Conservation (phyloP, 2,797 vertebrate species). For the Ibycter americanus region DNA sequence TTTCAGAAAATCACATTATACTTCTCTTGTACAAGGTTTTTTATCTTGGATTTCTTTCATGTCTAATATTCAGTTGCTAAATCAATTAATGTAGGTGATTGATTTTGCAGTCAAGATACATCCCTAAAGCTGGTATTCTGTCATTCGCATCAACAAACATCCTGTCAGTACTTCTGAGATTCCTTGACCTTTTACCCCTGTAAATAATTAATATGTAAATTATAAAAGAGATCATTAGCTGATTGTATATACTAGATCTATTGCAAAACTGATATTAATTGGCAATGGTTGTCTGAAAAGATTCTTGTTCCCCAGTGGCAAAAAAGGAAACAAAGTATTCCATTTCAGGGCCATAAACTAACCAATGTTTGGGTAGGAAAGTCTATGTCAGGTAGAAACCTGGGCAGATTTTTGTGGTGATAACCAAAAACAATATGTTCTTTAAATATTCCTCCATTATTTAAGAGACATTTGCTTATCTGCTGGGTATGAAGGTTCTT, state of each 20-base stretch:
- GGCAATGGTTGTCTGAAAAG: neutral
- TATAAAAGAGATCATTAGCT: neutral
- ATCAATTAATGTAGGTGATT: conserved; percentile 12
- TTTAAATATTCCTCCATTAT: neutral
- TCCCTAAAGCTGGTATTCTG: neutral
- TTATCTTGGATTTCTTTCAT: neutral
- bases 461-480: neutral
- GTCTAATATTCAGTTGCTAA: neutral
- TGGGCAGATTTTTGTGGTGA: neutral
- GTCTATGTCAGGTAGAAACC: neutral
- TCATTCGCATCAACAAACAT: neutral
- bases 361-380: neutral
- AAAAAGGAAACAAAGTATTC: neutral
- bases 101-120: neutral
- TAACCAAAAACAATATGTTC: neutral
- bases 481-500: neutral
- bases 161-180: neutral
- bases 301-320: neutral
- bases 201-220: conserved; percentile 22
- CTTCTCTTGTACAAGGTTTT: neutral
- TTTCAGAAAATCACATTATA: neutral
- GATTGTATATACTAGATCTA: neutral
- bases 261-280: neutral
- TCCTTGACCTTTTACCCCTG: neutral
- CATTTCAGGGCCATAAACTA: neutral